phyloP scores from a whole-genome alignment of 2,888 invertebrate genomes.

The Synergus itoensis region DNA sequence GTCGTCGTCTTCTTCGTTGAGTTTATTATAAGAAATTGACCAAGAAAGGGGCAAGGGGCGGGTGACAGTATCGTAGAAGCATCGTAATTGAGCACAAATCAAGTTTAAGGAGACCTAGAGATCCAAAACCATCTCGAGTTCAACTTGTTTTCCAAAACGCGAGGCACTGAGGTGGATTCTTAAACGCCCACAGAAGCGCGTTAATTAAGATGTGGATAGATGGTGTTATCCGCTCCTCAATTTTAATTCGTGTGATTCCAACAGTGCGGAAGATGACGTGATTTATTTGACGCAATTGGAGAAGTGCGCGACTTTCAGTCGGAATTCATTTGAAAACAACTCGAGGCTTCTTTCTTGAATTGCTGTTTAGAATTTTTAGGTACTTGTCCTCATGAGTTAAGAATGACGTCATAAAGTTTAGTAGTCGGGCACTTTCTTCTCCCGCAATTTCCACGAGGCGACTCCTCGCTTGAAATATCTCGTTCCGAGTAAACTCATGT shows the following conservation, averaged over 20 bases:
- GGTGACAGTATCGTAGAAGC: slow-evolving; percentile 63
- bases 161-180: slow-evolving; percentile 65
- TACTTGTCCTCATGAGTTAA: not conserved
- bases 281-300: slow-evolving; percentile 13
- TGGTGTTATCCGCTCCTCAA: not conserved
- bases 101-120: slow-evolving; percentile 74
- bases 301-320: not conserved
- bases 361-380: not conserved
- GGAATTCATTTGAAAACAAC: not conserved
- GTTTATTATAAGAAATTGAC: slow-evolving; percentile 64
- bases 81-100: slow-evolving; percentile 78
- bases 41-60: slow-evolving; percentile 53
- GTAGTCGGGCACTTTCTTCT: slow-evolving; percentile 1
- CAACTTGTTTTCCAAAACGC: slow-evolving; percentile 60
- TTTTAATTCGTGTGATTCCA: slow-evolving; percentile 6
- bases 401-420: not conserved
- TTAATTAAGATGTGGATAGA: slow-evolving; percentile 58
- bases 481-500: slow-evolving; percentile 70
- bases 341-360: not conserved
- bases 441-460: slow-evolving; percentile 22
- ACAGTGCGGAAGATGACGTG: not conserved
- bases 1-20: slow-evolving; percentile 54
- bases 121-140: slow-evolving; percentile 53
- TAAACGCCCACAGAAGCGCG: slow-evolving; percentile 57
- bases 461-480: slow-evolving; percentile 36